Percentiles rank a stretch among this genome's conserved stretches.
Evolutionary conservation across 2,797 vertebrate species (phyloP).

Genomic region (Phoeniculus purpureus): DNA sequence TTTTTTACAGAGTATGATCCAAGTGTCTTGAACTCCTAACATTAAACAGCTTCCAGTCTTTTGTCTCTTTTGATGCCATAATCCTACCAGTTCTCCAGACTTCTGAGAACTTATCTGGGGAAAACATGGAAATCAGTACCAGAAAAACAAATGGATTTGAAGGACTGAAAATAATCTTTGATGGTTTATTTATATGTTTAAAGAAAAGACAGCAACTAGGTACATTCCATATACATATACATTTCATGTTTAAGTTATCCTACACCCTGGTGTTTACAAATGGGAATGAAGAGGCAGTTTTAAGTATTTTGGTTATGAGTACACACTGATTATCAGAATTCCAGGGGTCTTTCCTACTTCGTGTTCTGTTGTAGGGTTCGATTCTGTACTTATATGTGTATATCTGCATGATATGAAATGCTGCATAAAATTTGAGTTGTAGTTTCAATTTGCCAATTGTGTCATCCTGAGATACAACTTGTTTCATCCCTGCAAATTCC

Average conservation of each 20-base stretch:
- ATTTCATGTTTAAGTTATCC: not conserved
- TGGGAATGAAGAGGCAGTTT: not conserved
- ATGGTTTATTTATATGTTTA: not conserved
- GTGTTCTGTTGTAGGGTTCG: not conserved
- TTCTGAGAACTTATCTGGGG: not conserved
- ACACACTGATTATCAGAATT: not conserved
- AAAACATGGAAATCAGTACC: not conserved
- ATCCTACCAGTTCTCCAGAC: not conserved
- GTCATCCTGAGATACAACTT: not conserved
- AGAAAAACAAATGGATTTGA: not conserved
- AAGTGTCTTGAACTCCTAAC: not conserved
- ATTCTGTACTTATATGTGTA: not conserved
- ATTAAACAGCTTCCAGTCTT: not conserved
- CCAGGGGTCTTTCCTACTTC: not conserved
- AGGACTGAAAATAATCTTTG: not conserved
- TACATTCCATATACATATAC: not conserved
- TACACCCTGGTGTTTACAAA: not conserved
- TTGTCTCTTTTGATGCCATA: conserved; percentile 7
- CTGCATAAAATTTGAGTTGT: not conserved
- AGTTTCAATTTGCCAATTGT: not conserved
- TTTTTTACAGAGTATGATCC: not conserved
- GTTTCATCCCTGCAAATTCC: not conserved
- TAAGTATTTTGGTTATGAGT: not conserved
- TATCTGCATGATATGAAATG: not conserved
- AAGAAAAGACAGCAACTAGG: not conserved